A percentile compares a stretch with the other conserved stretches of the same genome.
Conservation (phyloP, 2,113 vertebrate genomes). For the Isichthys henryi region DNA sequence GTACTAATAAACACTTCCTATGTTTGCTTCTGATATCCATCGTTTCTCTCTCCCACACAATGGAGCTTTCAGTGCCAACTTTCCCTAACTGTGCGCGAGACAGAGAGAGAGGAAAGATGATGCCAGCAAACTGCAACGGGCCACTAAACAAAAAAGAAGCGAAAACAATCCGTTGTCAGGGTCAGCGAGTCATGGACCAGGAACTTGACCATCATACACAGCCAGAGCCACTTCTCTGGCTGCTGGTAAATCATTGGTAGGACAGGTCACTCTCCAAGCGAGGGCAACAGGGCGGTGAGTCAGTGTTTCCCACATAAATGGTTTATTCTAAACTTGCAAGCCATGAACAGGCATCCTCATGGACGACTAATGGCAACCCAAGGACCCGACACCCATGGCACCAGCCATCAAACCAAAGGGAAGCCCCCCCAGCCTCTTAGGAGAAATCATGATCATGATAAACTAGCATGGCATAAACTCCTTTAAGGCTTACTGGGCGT, state of each 20-base stretch:
- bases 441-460: not conserved
- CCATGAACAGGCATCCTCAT: not conserved
- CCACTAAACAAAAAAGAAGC: not conserved
- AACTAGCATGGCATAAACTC: not conserved
- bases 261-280: not conserved
- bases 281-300: not conserved
- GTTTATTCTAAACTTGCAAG: not conserved
- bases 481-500: not conserved
- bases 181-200: not conserved
- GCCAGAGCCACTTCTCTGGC: not conserved
- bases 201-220: not conserved
- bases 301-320: not conserved
- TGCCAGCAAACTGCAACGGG: not conserved
- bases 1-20: slow-evolving; percentile 33
- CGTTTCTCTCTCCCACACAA: slow-evolving; percentile 16
- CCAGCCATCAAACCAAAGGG: not conserved
- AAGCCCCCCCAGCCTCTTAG: not conserved
- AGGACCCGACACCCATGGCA: not conserved
- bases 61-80: slow-evolving; percentile 26
- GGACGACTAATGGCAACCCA: not conserved
- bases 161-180: not conserved
- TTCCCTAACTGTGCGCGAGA: slow-evolving; percentile 6
- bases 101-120: not conserved
- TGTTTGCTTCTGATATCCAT: slow-evolving; percentile 9
- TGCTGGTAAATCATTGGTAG: slow-evolving; percentile 4